A percentile compares a stretch with the other conserved stretches of the same genome.
phyloP scores from a whole-genome alignment of 2,888 invertebrate species.

The Hypsopygia costalis region DNA sequence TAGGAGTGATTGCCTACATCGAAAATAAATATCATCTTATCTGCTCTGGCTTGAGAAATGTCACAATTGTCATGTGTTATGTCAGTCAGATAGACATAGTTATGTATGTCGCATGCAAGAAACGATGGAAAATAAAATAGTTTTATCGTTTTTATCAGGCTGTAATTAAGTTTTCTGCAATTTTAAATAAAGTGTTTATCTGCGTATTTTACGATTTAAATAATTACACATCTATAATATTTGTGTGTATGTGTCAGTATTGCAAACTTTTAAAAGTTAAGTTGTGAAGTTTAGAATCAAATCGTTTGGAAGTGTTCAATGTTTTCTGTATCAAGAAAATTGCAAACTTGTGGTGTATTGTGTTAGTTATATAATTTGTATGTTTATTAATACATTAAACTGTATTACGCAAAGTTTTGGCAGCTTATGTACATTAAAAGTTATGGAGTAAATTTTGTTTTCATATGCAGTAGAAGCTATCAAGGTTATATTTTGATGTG shows the following conservation, averaged over 20 bases:
- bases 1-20: no score
- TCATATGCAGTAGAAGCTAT: neutral
- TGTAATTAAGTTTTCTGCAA: neutral
- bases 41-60: no score
- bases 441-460: neutral
- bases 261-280: slow-evolving; percentile 5
- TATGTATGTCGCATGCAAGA: neutral
- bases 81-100: neutral
- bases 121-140: neutral
- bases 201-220: no score
- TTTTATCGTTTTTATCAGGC: neutral
- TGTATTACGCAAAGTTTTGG: neutral
- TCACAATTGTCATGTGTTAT: no score
- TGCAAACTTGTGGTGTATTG: slow-evolving; percentile 6
- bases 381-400: slow-evolving; percentile 5
- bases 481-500: slow-evolving; percentile 6
- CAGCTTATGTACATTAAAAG: neutral
- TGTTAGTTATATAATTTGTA: slow-evolving; percentile 7
- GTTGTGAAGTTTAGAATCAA: slow-evolving; percentile 9
- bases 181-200: neutral
- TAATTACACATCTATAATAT: no score
- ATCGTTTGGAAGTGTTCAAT: slow-evolving; percentile 1
- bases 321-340: slow-evolving; percentile 9
- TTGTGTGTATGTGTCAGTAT: neutral
- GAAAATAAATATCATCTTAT: no score